Evolutionary conservation across 2,888 invertebrate genomes (phyloP).

Genomic region (Leptopilina syphax): DNA sequence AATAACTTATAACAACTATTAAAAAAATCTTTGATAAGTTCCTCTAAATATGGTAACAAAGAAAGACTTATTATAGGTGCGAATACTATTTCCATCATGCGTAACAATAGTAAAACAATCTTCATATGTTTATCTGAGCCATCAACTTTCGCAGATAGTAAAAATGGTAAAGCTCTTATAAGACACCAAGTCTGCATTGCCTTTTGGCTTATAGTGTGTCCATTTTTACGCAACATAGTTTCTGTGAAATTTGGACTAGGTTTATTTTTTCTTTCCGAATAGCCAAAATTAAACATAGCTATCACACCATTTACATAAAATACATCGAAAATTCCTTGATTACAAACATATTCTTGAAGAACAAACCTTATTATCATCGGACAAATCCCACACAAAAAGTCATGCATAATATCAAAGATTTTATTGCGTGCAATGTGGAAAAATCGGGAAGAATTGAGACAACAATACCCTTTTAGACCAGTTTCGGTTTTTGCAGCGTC

Average conservation of each 20-base stretch:
- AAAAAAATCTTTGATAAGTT: not conserved
- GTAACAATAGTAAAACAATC: not conserved
- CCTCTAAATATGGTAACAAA: not conserved
- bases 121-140: not conserved
- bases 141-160: not conserved
- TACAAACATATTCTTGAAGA: not conserved
- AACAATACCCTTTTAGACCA: not conserved
- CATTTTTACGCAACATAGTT: not conserved
- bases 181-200: too few species aligned
- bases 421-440: constrained; percentile 34
- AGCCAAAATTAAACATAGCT: not conserved
- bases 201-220: too few species aligned
- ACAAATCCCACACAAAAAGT: not conserved
- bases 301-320: not conserved
- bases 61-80: not conserved
- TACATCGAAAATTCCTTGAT: not conserved
- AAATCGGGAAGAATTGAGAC: not conserved
- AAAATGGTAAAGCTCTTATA: not conserved
- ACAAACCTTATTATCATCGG: not conserved
- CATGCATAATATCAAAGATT: not conserved
- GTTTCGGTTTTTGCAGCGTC: not conserved
- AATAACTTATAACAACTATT: not conserved
- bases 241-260: constrained; percentile 10
- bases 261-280: not conserved
- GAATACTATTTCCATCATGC: not conserved